phyloP scores from a whole-genome alignment of 2,888 invertebrate genomes.

The Galerucella calmariensis region DNA sequence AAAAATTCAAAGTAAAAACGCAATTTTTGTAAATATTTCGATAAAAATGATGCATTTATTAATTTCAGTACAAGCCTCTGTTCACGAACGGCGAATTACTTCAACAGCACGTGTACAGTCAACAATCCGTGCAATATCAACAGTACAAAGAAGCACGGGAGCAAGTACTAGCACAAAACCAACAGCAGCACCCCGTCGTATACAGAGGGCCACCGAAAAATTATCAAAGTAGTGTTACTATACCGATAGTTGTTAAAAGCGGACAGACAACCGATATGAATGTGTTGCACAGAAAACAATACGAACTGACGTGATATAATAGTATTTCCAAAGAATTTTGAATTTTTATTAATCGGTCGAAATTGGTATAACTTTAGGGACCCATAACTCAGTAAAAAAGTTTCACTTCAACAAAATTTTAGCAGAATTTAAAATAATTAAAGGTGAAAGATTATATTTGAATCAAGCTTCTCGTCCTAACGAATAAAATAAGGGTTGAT shows the following conservation, averaged over 20 bases:
- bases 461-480: too few relatives aligned
- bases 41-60: neutral
- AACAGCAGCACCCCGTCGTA: constrained; percentile 45
- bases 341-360: neutral
- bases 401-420: too few relatives aligned
- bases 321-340: constrained; percentile 13
- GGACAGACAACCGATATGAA: constrained; percentile 54
- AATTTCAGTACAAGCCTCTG: constrained; percentile 42
- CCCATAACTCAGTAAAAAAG: too few relatives aligned
- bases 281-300: constrained; percentile 53
- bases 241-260: constrained; percentile 58
- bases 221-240: constrained; percentile 60
- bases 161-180: constrained; percentile 57
- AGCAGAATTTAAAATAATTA: too few relatives aligned
- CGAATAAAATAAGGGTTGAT: too few relatives aligned
- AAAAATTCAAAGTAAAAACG: too few relatives aligned
- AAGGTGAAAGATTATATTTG: too few relatives aligned
- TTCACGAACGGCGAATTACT: constrained; percentile 60
- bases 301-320: constrained; percentile 57
- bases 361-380: too few relatives aligned
- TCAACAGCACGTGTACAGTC: constrained; percentile 60
- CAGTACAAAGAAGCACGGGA: constrained; percentile 60
- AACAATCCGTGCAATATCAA: constrained; percentile 56
- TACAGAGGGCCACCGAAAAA: constrained; percentile 51
- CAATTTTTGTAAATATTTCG: too few relatives aligned